These are phyloP conservation scores for Drosophila nr. medialis DNA, from an alignment of 2,888 invertebrate genomes.

Conservation along the genomic window DNA sequence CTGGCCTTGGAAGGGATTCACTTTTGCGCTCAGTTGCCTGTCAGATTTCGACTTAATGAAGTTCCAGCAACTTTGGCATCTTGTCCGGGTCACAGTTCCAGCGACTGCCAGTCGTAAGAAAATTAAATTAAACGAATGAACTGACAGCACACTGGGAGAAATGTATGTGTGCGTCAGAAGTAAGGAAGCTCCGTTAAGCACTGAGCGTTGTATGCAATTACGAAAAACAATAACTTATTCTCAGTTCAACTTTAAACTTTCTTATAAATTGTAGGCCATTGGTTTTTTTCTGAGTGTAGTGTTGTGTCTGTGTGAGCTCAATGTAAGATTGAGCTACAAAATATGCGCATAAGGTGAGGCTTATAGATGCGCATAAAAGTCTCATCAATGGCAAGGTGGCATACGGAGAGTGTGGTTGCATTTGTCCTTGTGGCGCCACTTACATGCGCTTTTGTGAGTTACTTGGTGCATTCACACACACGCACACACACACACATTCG, in stretches of 20 bases:
- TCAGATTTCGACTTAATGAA: constrained; percentile 71
- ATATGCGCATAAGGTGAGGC: constrained; percentile 15
- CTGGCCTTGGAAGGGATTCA: constrained; percentile 51
- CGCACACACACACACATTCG: constrained; percentile 28
- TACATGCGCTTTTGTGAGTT: constrained; percentile 36
- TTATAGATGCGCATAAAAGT: constrained; percentile 43
- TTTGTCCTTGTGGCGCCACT: constrained; percentile 20
- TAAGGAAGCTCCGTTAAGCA: background rate
- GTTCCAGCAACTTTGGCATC: constrained; percentile 69
- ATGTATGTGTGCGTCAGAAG: background rate
- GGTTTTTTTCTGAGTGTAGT: background rate
- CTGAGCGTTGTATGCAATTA: background rate
- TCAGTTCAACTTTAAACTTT: background rate
- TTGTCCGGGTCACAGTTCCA: constrained; percentile 25
- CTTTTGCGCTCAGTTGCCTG: constrained; percentile 51
- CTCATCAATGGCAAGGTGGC: constrained; percentile 41
- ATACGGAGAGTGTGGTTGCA: constrained; percentile 5
- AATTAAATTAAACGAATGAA: constrained; percentile 59
- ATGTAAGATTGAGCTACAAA: constrained; percentile 12
- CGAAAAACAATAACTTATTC: background rate
- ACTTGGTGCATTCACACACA: constrained; percentile 29
- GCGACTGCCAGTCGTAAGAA: constrained; percentile 44
- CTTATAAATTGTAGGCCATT: background rate
- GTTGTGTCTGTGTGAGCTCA: background rate
- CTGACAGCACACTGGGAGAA: constrained; percentile 26